Base-by-base conservation (phyloP, 2,888 invertebrate species). In the Hedychridium roseum region DNA sequence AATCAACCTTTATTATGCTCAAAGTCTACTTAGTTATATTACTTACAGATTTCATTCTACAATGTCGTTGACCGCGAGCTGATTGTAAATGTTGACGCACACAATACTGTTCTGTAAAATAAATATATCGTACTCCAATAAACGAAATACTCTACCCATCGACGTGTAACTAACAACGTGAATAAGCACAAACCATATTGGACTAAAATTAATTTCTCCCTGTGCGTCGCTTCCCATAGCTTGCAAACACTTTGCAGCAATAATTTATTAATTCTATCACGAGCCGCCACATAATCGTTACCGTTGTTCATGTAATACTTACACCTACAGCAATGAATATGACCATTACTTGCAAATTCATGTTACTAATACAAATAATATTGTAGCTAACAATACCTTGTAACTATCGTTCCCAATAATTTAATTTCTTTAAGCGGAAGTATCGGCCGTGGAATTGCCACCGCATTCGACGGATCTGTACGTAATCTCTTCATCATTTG, bases 311-410 rank as follows among this genome's bases (percentile, higher is more conserved):
- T 36, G 3, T 56, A 55, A 34, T 31, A 32, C 26, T 47, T 56
- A 17, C 47, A 56, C 20, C 56, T 56, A 6, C 23, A 6, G 15
- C 7, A 27, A 3, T 30, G 6, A 31, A 6, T 17, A 7, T 11
- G 17, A 17, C 1, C 14, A 7, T 20, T n/a, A n/a, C n/a, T n/a
- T n/a, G n/a, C n/a, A 18, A 39, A 18, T 21, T 3, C 14, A 20
- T 28, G 7, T 40, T 4, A n/a, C 2, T 7, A 12, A 17, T 15
- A 14, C 16, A 31, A 7, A 18, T 1, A 6, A 18, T 21, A 14
- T n/a, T n/a, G 7, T 43, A 56, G 55, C 47, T 56, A 0, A 35
- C 20, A 11, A 51, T 43, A 12, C 38, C 38, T 39, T 36, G n/a
- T n/a, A n/a, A n/a, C n/a, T n/a, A n/a, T n/a, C n/a, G n/a, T 43